Evolutionary conservation across 2,113 vertebrate species (phyloP), one percentile per base, ranked within the genome.

Genomic region (Chaetura pelagica): DNA sequence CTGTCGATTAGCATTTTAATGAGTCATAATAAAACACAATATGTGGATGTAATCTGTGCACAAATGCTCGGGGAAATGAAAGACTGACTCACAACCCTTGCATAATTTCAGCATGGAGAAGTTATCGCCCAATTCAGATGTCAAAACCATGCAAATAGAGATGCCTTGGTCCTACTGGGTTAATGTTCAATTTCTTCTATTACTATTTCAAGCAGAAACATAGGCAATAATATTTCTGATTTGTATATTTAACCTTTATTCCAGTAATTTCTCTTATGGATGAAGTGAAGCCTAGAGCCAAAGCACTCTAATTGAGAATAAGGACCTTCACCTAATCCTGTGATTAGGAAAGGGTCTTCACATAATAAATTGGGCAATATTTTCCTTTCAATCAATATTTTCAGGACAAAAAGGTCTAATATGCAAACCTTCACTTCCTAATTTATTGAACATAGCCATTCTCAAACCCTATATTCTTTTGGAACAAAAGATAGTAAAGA

Each of bases 181-280:
- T 96, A 95, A 96, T 94, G 92, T 94, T 95, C 91, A 91, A 90
- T 96, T 94, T 93, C 82, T 88, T 94, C 94, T 94, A 83, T 93
- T 94, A 82, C 75, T 48, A 34, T 90, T 95, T 93, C 84, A 92
- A 93, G 88, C 87, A 93, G 59, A 34, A 94, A 91, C 58, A 90
- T 32, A 73, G 66, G 81, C 84, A 89, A 84, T 93, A 94, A 77
- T 94, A 94, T 90, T 94, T 94, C 79, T 90, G 64, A 90, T 95
- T 93, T 95, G 71, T 75, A 85, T 90, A 90, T 96, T 96, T 95
- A 94, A 96, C 93, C 88, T 95, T 94, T 90, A 87, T 94, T 93
- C 85, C 51, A 78, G 83, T 90, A 88, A 91, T 94, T 95, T 94
- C 46, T 93, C 55, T 85, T 91, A 55, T 68, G 38, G 54, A 91